Evolutionary conservation across 2,113 vertebrate species (phyloP).

Genomic region (Chrysemys picta): DNA sequence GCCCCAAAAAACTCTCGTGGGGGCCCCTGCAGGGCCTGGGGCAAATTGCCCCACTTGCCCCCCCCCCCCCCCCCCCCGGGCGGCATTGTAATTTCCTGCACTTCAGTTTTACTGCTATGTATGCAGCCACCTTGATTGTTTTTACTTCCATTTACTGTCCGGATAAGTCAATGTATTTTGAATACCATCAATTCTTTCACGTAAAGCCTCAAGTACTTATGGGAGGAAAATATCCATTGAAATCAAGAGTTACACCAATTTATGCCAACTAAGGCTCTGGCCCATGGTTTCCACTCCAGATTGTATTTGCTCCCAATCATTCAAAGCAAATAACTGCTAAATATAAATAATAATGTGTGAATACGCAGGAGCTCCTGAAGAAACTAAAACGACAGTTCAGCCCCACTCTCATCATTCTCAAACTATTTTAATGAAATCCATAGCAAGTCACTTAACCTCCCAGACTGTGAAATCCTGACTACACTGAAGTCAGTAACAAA

Average conservation of each 20-base stretch:
- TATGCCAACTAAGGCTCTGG: neutral
- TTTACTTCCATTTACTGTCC: neutral
- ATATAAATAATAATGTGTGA: neutral
- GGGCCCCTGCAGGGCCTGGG: no score
- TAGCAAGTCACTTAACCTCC: neutral
- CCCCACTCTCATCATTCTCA: neutral
- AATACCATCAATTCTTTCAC: neutral
- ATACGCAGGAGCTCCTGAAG: neutral
- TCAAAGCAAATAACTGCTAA: neutral
- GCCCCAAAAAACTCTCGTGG: no score
- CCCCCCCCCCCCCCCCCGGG: no score
- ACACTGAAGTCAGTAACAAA: neutral
- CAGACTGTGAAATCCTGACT: slow-evolving; percentile 12
- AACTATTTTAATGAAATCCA: neutral
- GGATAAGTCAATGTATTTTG: neutral
- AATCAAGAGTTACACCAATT: neutral
- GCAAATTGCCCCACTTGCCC: no score
- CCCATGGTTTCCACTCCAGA: slow-evolving; percentile 17
- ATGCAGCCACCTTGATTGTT: neutral
- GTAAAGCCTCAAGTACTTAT: neutral
- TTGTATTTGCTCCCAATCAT: neutral
- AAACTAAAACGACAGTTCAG: neutral
- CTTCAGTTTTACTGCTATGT: neutral
- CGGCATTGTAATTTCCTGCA: neutral
- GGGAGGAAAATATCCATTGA: neutral